phyloP scores from a whole-genome alignment of 35 echinoderm and acorn worm species.

The Apostichopus japonicus region DNA sequence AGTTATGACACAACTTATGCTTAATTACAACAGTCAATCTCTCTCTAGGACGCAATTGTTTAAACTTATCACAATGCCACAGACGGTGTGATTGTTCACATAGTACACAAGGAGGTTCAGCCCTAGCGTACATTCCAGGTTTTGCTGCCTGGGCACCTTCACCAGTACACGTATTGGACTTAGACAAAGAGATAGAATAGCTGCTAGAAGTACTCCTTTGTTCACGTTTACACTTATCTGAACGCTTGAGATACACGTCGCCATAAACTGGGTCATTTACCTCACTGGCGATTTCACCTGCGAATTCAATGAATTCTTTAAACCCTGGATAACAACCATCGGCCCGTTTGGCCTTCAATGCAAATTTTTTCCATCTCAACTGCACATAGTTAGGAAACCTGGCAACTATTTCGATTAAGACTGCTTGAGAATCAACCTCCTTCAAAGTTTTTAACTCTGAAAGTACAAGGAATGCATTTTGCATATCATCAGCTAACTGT shows the following conservation, averaged over 20 bases:
- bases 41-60: constrained; percentile 36
- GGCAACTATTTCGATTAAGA: constrained; percentile 12
- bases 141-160: background rate
- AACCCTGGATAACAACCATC: constrained; percentile 30
- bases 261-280: constrained; percentile 50
- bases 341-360: background rate
- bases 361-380: constrained; percentile 37
- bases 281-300: constrained; percentile 10
- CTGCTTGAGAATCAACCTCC: constrained; percentile 52
- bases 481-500: constrained; percentile 42
- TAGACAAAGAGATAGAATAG: constrained; percentile 14
- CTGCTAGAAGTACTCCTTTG: constrained; percentile 3
- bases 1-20: constrained; percentile 59
- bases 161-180: background rate
- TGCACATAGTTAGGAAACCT: constrained; percentile 23
- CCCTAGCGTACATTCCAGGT: constrained; percentile 15
- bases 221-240: background rate
- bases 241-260: constrained; percentile 33
- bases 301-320: constrained; percentile 11
- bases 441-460: constrained; percentile 28
- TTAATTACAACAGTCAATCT: constrained; percentile 40
- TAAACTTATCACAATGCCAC: constrained; percentile 59
- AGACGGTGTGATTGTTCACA: constrained; percentile 59
- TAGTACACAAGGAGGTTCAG: constrained; percentile 52
- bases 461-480: constrained; percentile 41